Evolutionary conservation across 2,113 vertebrate genomes (phyloP), one percentile per base, ranked within the genome.

Genomic region (Pluvialis apricaria): DNA sequence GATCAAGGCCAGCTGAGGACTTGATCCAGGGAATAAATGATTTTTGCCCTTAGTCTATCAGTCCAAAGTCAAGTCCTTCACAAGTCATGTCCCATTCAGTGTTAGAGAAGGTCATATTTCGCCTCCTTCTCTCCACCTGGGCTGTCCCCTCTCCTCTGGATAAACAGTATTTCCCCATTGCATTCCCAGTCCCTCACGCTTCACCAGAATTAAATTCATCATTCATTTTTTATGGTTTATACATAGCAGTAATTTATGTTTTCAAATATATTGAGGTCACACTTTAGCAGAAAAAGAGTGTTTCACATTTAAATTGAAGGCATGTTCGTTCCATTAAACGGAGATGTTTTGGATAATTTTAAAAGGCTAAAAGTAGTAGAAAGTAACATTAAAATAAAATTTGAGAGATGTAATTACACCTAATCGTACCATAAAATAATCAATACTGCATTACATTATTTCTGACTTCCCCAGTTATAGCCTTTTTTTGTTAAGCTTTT

Each of bases 341-440:
- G 97, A 97, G 97, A 97, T 98, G 97, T 98, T 98, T 98, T 97
- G 98, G 98, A 97, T 98, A 97, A 98, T 98, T 98, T 98, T 98
- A 98, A 98, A 98, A 97, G 97, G 96, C 98, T 98, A 98, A 98
- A 98, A 98, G 98, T 98, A 98, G 98, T 98, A 98, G 97, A 98
- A 98, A 98, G 98, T 98, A 98, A 97, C 97, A 98, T 98, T 98
- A 98, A 98, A 98, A 98, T 98, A 98, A 98, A 98, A 98, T 98
- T 98, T 98, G 97, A 98, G 98, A 98, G 97, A 98, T 98, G 98
- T 98, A 98, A 98, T 98, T 98, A 98, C 98, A 97, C 97, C 97
- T 98, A 98, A 98, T 98, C 97, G 94, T 98, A 97, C 98, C 98
- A 98, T 98, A 98, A 98, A 98, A 98, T 98, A 98, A 98, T 98